These are phyloP conservation scores for Platichthys stellatus DNA, from an alignment of 2,113 vertebrate genomes.

Conservation along the genomic window DNA sequence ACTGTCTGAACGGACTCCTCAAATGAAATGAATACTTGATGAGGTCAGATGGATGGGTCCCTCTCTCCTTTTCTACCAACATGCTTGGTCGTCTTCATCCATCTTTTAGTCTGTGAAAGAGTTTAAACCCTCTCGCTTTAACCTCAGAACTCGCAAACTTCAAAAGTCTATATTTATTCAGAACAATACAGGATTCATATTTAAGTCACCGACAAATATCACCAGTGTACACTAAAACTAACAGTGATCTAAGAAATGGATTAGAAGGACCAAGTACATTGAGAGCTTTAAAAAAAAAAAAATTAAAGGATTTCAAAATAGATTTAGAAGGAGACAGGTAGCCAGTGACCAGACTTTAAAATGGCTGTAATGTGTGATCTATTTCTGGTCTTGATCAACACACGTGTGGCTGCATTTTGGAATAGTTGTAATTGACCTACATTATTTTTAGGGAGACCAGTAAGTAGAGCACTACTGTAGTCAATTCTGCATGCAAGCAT, in stretches of 20 bases:
- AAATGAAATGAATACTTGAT: conserved; percentile 63
- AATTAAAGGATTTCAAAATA: not conserved
- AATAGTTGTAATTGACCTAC: too few species aligned
- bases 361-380: too few species aligned
- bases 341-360: too few species aligned
- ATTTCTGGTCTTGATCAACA: too few species aligned
- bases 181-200: not conserved
- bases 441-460: not conserved
- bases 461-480: not conserved
- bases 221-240: too few species aligned
- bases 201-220: not conserved
- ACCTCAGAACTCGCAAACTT: not conserved
- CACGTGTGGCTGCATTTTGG: too few species aligned
- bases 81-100: not conserved
- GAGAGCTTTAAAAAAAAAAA: not conserved
- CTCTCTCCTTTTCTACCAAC: conserved; percentile 11
- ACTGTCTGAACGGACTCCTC: conserved; percentile 30
- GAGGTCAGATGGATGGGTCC: conserved; percentile 46
- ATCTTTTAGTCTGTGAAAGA: not conserved
- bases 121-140: not conserved
- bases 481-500: too few species aligned
- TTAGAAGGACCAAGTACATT: too few species aligned
- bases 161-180: not conserved
- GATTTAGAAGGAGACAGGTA: too few species aligned
- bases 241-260: not conserved